phyloP scores from a whole-genome alignment of 2,888 invertebrate genomes.

The Acrobasis suavella region DNA sequence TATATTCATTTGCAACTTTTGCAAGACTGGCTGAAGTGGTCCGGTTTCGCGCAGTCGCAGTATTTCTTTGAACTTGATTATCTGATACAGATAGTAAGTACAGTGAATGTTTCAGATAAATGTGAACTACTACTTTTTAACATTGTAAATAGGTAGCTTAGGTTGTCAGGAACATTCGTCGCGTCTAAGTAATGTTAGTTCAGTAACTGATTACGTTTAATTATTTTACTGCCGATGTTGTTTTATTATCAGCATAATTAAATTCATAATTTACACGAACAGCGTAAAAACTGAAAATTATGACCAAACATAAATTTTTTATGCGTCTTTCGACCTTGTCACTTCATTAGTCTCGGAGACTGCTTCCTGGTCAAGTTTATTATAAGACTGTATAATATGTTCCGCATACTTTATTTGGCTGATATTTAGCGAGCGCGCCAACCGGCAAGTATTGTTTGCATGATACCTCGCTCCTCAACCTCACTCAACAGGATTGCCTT shows the following conservation, averaged over 20 bases:
- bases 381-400: conserved; percentile 32
- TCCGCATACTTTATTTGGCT: conserved; percentile 34
- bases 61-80: not conserved
- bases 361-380: conserved; percentile 20
- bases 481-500: conserved; percentile 41
- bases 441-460: conserved; percentile 42
- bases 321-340: conserved; percentile 6
- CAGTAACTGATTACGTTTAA: no score
- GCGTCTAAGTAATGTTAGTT: not conserved
- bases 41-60: not conserved
- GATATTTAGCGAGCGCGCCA: conserved; percentile 31
- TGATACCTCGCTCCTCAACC: conserved; percentile 32
- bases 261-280: not conserved
- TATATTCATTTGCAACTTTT: no score
- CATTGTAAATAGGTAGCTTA: not conserved
- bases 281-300: not conserved
- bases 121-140: not conserved
- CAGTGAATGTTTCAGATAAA: not conserved
- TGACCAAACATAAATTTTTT: conserved; percentile 1
- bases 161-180: not conserved
- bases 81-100: not conserved
- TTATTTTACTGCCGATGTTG: not conserved
- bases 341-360: not conserved
- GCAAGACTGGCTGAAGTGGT: conserved; percentile 2
- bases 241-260: not conserved